phyloP scores from a whole-genome alignment of 2,113 vertebrate species.

The Gambusia holbrooki region DNA sequence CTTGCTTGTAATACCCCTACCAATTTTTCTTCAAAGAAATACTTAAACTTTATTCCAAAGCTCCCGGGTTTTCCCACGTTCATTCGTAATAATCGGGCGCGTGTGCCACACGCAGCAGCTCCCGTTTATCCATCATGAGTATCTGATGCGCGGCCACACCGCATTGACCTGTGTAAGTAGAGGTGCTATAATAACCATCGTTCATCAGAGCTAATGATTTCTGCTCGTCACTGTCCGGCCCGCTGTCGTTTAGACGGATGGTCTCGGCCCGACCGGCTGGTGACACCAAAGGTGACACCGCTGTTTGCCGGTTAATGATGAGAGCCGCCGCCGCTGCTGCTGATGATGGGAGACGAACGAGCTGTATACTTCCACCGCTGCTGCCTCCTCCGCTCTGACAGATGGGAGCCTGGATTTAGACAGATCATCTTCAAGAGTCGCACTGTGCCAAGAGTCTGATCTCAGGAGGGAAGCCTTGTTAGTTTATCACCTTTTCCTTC shows the following conservation, averaged over 20 bases:
- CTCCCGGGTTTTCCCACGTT: neutral
- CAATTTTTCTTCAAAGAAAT: neutral
- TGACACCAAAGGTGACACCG: conserved; percentile 52
- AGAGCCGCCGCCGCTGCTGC: conserved; percentile 3
- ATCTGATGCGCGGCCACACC: conserved; percentile 28
- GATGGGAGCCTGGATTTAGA: conserved; percentile 15
- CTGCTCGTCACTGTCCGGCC: conserved; percentile 35
- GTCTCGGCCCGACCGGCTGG: conserved; percentile 18
- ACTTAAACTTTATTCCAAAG: too few species aligned
- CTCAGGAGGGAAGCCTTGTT: neutral
- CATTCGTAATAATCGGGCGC: neutral
- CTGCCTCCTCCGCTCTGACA: neutral
- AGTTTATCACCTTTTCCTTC: neutral
- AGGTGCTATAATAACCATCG: conserved; percentile 59
- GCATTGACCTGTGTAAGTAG: conserved; percentile 49
- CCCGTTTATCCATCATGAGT: conserved; percentile 24
- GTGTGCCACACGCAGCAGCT: neutral
- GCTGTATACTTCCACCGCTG: conserved; percentile 21
- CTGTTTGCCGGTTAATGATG: conserved; percentile 54
- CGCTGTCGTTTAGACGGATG: conserved; percentile 42
- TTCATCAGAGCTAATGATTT: conserved; percentile 63
- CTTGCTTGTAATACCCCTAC: neutral
- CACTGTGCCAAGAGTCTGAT: neutral
- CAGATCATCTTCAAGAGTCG: neutral
- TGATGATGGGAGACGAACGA: conserved; percentile 42